Base-by-base conservation (phyloP, 64 coral and sea anemone species). In the Catalaphyllia jardinei region DNA sequence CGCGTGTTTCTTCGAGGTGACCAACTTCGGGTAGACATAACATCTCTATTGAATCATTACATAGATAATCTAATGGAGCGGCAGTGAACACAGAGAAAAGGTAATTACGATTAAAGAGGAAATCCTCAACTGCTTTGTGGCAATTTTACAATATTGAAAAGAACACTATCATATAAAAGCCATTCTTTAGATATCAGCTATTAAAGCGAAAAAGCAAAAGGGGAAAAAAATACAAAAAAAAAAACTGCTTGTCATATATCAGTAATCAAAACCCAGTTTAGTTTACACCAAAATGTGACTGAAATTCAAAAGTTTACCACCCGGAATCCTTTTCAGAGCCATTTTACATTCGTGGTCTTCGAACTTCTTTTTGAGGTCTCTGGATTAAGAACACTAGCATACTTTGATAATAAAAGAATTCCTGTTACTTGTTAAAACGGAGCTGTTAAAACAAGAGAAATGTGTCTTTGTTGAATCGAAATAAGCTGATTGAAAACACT, bases 11-110 rank as follows among this genome's bases (percentile, higher is more conserved):
- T 71, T 85, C 31, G 63, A 35, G 49, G 64, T 42, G 14, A 71
- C 81, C 20, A 71, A 29, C 62, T 85, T 38, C 24, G 10, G 25
- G 4, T 17, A 85, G 81, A 85, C 81, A 85, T 42, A 85, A 85
- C 81, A 85, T 46, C 39, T 85, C 33, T 20, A 71, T 85, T 52
- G 81, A 71, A 71, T 71, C 63, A 71, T 64, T 64, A 71, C 63
- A 46, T n/a, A 83, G 81, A 85, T 85, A 85, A 71, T 50, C 35
- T 85, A 85, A 85, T 85, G 81, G 63, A 85, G 81, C 81, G 81
- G 81, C 81, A 85, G 27, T 71, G 81, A 85, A 85, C 81, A 85
- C 63, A 85, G 19, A 71, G 63, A 85, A 85, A 85, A 64, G 24
- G 10, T 85, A 72, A 85, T 85, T 64, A 72, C 62, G 39, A 51